Base-by-base conservation (phyloP, 2,888 invertebrate genomes). In the Pterostichus madidus region DNA sequence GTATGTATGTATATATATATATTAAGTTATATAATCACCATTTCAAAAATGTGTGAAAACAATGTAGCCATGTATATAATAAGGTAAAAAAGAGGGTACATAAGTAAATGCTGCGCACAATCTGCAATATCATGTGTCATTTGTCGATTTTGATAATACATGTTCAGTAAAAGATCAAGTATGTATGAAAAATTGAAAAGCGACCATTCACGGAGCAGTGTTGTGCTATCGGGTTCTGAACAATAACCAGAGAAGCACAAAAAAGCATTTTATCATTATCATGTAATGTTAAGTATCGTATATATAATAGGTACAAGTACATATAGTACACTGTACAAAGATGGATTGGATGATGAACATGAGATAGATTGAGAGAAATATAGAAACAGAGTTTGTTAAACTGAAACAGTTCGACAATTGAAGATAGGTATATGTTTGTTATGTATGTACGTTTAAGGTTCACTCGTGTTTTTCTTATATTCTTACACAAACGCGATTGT, bases 141-240 rank as follows among this genome's bases (percentile, higher is more conserved):
- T 71, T 71, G 68, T 71, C 44, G 44, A 46, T 71, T 71, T 71
- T 75, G 75, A 75, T 75, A 75, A 75, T 75, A 75, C 31, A 75
- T 52, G 52, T 75, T 64, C 39, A 75, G 49, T 52, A 75, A 75
- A 75, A 75, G 52, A 52, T 75, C 52, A 52, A 52, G 52, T 52
- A 75, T 52, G 75, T 52, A 68, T 80, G 59, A 78, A 78, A 59
- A 78, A 78, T 59, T 78, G 59, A 59, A 78, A 78, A 78, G 78
- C 59, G 39, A 80, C 80, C 68, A 80, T 80, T 79, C 80, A 80
- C 80, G 71, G 80, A 71, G 68, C 64, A 80, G 79, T 80, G 52
- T 64, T 80, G 79, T 64, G 79, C 64, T 80, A 64, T 80, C 79
- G 61, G 49, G 68, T 68, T 68, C 46, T 79, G 24, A 61, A 64